These are phyloP conservation scores for Ecliptopera silaceata DNA, from an alignment of 2,888 invertebrate genomes.

Conservation along the genomic window DNA sequence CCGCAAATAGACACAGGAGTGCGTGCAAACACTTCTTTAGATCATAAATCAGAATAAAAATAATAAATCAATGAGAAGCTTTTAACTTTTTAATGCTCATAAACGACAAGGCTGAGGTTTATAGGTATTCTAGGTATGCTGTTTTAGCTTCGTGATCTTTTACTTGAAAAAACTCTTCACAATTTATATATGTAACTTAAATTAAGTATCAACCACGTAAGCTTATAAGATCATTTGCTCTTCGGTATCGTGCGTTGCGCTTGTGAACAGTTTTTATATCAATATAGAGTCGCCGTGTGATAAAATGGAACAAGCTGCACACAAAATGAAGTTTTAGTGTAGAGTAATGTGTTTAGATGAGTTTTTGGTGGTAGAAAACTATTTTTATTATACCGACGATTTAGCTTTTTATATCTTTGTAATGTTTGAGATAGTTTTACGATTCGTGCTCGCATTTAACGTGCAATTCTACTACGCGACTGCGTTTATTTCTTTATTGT, in stretches of 20 bases:
- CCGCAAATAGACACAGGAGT: conserved; percentile 65
- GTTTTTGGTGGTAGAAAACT: conserved; percentile 45
- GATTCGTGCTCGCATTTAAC: conserved; percentile 35
- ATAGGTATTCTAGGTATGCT: too few relatives aligned
- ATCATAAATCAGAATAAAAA: conserved; percentile 61
- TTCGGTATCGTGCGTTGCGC: conserved; percentile 34
- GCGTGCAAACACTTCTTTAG: conserved; percentile 60
- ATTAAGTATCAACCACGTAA: conserved; percentile 33
- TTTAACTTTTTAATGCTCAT: conserved; percentile 50
- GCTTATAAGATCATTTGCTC: too few relatives aligned
- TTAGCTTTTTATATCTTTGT: conserved; percentile 34
- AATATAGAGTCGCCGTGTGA: conserved; percentile 40
- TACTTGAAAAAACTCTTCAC: not conserved
- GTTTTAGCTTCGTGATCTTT: conserved; percentile 30
- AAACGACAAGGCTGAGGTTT: conserved; percentile 47
- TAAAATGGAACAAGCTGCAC: conserved; percentile 38
- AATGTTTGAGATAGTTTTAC: conserved; percentile 38
- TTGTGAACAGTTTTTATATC: conserved; percentile 40
- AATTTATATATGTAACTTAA: conserved; percentile 7
- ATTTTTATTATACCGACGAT: conserved; percentile 46
- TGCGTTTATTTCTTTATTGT: conserved; percentile 32
- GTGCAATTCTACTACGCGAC: conserved; percentile 26
- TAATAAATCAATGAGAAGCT: conserved; percentile 54
- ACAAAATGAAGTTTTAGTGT: conserved; percentile 38
- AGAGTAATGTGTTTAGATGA: conserved; percentile 40